Base-by-base conservation (phyloP, 2,113 vertebrate species). In the Phasianus colchicus region DNA sequence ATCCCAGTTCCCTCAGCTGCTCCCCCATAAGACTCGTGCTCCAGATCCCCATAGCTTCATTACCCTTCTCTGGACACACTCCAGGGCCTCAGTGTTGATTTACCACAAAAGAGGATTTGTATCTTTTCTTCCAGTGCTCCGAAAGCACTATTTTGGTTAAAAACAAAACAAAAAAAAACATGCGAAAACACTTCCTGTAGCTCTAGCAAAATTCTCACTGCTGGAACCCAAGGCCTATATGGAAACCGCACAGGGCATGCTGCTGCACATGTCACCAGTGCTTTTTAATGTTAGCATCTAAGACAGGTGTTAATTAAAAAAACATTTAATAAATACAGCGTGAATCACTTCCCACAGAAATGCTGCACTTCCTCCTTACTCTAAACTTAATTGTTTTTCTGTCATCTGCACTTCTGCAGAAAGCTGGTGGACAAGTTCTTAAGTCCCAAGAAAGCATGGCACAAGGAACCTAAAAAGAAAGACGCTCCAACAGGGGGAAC, bases 401-500 rank as follows among this genome's bases (percentile, higher is more conserved):
- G 64, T 86, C 89, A 92, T 13, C 61, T 70, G 48, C 2, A 0
- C 61, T 67, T 91, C 70, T 78, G 79, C 78, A 87, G 92, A 91
- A 95, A 89, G 65, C 87, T 71, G 82, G 88, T 67, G 91, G 88
- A 88, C 89, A 89, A 93, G 95, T 86, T 88, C 85, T 75, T 83
- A 94, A 91, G 88, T 96, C 85, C 78, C 76, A 90, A 89, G 8
- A 78, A 94, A 95, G 92, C 92, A 93, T 82, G 50, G 89, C 84
- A 92, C 81, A 94, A 80, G 79, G 83, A 91, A 76, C 50, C 90
- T 94, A 92, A 94, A 96, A 96, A 94, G 91, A 95, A 92, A 90
- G 58, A 22, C 9, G 47, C 66, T 86, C 45, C 50, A 43, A 42
- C 16, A 69, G 24, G n/a, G 42, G 64, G 30, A 81, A 32, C 57